Conservation (phyloP, 1,140 invertebrate genomes). For the Hyphantria cunea region DNA sequence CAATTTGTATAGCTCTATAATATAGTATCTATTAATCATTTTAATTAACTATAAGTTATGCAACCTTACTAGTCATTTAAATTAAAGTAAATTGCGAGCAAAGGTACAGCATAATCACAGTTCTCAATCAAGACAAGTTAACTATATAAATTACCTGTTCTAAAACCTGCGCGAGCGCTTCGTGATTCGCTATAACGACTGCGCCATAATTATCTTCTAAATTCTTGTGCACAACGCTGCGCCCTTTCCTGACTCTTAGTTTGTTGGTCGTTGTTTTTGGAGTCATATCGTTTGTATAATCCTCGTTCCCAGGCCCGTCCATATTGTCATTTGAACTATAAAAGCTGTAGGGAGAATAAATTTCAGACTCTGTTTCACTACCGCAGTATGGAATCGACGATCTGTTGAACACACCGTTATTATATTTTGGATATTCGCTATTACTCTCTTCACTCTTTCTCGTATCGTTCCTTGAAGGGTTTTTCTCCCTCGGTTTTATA, state of each 20-base stretch:
- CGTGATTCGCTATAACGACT: conserved; percentile 93
- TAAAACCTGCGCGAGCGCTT: conserved; percentile 91
- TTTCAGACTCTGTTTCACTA: conserved; percentile 91
- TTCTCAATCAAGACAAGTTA: conserved; percentile 17
- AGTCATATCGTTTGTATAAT: conserved; percentile 73
- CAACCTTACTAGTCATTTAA: neutral
- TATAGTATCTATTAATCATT: neutral
- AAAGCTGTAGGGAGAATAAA: conserved; percentile 90
- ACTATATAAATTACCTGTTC: conserved; percentile 85
- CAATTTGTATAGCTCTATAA: too few species aligned
- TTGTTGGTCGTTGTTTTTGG: conserved; percentile 82
- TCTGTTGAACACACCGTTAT: conserved; percentile 59
- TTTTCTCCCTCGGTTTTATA: conserved; percentile 68
- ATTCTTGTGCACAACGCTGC: conserved; percentile 90
- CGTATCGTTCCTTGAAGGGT: conserved; percentile 45
- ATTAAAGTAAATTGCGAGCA: neutral
- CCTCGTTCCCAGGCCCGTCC: conserved; percentile 69
- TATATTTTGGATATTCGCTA: conserved; percentile 70
- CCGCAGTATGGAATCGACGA: conserved; percentile 89
- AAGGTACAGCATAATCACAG: conserved; percentile 9
- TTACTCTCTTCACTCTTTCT: conserved; percentile 48
- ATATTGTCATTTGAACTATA: conserved; percentile 82
- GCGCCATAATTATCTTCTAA: conserved; percentile 94
- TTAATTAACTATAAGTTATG: neutral
- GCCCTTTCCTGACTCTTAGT: conserved; percentile 87